Percentiles rank a stretch among this genome's conserved stretches.
Conservation (phyloP, 35 echinoderm and acorn worm genomes). For the Ptychodera flava region DNA sequence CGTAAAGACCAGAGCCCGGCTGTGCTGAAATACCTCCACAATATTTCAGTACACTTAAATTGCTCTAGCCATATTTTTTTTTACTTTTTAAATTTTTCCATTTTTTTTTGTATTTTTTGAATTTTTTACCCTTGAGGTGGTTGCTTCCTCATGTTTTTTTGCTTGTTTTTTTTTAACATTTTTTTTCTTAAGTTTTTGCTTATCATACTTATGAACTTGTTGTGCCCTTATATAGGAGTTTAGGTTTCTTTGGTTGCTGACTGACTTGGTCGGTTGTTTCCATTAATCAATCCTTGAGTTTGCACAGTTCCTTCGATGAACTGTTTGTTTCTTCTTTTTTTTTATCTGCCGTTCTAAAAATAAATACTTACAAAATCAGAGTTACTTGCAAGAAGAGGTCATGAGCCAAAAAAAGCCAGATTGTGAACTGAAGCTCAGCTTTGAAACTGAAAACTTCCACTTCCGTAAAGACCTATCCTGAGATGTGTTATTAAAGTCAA, state of each 20-base stretch:
- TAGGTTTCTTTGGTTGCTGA: background rate
- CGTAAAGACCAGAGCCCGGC: background rate
- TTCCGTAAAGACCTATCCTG: too few relatives aligned
- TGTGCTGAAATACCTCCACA: background rate
- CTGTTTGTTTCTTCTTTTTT: background rate
- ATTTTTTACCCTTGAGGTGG: background rate
- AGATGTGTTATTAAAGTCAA: too few relatives aligned
- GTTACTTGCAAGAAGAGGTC: background rate
- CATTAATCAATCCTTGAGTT: background rate
- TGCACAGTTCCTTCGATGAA: background rate
- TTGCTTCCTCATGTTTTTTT: background rate
- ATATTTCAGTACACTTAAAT: background rate
- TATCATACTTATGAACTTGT: background rate
- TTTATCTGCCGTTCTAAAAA: too few relatives aligned
- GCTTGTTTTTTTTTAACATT: background rate
- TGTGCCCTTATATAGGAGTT: background rate
- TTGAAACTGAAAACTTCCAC: too few relatives aligned
- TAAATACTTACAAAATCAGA: background rate
- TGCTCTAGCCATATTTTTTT: background rate
- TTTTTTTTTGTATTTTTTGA: background rate
- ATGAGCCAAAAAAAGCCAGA: too few relatives aligned
- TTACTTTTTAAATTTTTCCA: background rate
- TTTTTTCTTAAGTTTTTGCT: constrained; percentile 2
- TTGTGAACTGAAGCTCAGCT: too few relatives aligned
- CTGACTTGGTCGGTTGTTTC: background rate